These are phyloP conservation scores for Hypsopygia costalis DNA, from an alignment of 2,888 invertebrate species.

Conservation along the genomic window DNA sequence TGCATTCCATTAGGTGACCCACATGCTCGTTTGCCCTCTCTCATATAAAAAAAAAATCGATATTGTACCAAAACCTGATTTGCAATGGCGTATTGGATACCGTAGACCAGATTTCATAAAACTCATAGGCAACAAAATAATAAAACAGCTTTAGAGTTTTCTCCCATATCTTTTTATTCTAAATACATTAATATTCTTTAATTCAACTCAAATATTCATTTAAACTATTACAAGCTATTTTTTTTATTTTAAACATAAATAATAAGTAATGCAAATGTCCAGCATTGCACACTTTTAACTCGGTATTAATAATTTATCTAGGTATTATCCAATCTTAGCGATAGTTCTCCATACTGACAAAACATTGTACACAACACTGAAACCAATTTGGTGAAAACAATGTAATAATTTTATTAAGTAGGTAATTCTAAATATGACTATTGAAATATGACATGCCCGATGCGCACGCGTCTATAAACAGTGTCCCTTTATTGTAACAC, in stretches of 20 bases:
- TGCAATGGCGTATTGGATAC: too few relatives aligned
- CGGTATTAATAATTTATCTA: slow-evolving; percentile 72
- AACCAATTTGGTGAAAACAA: slow-evolving; percentile 52
- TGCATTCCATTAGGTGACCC: too few relatives aligned
- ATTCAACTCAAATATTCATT: slow-evolving; percentile 79
- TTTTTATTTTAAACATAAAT: slow-evolving; percentile 73
- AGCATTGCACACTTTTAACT: slow-evolving; percentile 78
- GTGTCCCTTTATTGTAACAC: neutral
- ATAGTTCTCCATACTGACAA: slow-evolving; percentile 68
- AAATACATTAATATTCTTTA: slow-evolving; percentile 81
- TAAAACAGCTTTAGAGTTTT: slow-evolving; percentile 43
- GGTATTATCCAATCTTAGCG: slow-evolving; percentile 72
- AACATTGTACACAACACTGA: slow-evolving; percentile 60
- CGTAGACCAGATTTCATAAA: too few relatives aligned
- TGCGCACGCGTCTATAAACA: neutral
- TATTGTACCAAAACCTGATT: too few relatives aligned
- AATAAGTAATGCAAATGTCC: slow-evolving; percentile 77
- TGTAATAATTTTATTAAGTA: slow-evolving; percentile 23
- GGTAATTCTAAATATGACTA: slow-evolving; percentile 37
- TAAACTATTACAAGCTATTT: slow-evolving; percentile 80
- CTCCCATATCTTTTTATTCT: slow-evolving; percentile 80
- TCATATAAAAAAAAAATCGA: too few relatives aligned
- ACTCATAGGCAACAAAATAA: too few relatives aligned
- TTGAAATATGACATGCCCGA: slow-evolving; percentile 27
- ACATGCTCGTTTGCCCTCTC: too few relatives aligned